Base-by-base conservation (phyloP, 2,888 invertebrate species). In the Pseudoips prasinana region DNA sequence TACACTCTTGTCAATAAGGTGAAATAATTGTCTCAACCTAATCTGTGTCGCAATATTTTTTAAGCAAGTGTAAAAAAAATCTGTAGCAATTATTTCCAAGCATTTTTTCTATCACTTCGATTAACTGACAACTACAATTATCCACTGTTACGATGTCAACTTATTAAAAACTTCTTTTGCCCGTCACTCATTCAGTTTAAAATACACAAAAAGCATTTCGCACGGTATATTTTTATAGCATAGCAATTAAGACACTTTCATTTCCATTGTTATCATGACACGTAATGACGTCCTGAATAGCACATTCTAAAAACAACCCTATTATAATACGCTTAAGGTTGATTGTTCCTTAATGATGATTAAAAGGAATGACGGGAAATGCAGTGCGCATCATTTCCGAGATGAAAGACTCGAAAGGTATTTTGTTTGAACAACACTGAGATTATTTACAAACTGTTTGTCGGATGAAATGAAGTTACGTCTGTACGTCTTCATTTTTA, bases 191-290 rank as follows among this genome's bases (percentile, higher is more conserved):
- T 25, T 25, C 7, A 27, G 29, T 22, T 22, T 31, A 3, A 14
- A 14, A 14, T 14, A 27, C 14, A 19, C 7, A 27, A 17, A 18
- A 11, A 27, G 10, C 10, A 36, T 25, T 50, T 46, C 53, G 9
- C 55, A 46, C 38, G 46, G 29, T 29, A 25, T 31, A 10, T 43
- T 46, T 48, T 39, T 33, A 38, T 39, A 32, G 27, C 18, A 30
- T 27, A 19, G 27, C 32, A 56, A 48, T 56, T 46, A 46, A 43
- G 37, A 38, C 33, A 52, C 53, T 56, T 45, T 52, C 51, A 25
- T 39, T 46, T 11, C 57, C 37, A 54, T 48, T 48, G 57, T 52
- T 25, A 34, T 27, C 11, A 9, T 29, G 42, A 27, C 31, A 40
- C 25, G 22, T 29, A 35, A 38, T 40, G 25, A 0, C 9, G 14